Percentiles rank a stretch among this genome's conserved stretches.
Evolutionary conservation across 37 sponge, comb jelly and placozoan genomes (phyloP).

Genomic region (Amphimedon queenslandica): DNA sequence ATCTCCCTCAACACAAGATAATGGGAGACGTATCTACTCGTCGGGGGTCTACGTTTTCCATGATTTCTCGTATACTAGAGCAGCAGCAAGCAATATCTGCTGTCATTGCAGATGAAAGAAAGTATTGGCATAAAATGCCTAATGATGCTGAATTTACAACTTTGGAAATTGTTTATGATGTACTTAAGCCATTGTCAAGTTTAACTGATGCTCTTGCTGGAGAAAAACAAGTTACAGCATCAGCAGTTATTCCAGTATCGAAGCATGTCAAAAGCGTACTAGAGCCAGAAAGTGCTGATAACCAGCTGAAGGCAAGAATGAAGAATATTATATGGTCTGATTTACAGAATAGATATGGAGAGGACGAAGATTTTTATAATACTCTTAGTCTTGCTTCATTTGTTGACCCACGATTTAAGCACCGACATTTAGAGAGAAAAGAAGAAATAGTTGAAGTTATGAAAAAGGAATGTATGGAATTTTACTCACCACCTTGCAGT

Average conservation of each 20-base stretch:
- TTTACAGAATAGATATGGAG: conserved; percentile 3
- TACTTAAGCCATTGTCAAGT: conserved; percentile 31
- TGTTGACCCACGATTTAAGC: too few relatives aligned
- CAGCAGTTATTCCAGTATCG: too few relatives aligned
- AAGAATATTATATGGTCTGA: conserved; percentile 6
- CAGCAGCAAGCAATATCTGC: conserved; percentile 30
- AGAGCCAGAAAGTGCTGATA: background rate
- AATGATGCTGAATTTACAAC: conserved; percentile 25
- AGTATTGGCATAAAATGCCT: conserved; percentile 26
- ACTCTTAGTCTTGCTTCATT: too few relatives aligned
- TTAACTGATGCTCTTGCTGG: too few relatives aligned
- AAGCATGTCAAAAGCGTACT: background rate
- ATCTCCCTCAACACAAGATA: conserved; percentile 25
- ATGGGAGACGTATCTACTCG: conserved; percentile 15
- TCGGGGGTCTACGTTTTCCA: conserved; percentile 27
- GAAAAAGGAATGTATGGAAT: too few relatives aligned
- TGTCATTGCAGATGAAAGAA: conserved; percentile 29
- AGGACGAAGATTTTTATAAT: background rate
- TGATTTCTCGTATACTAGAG: conserved; percentile 26
- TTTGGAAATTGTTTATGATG: conserved; percentile 27
- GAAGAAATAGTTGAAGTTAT: too few relatives aligned
- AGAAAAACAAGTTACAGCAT: too few relatives aligned
- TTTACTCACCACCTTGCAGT: too few relatives aligned
- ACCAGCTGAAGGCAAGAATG: conserved; percentile 1
- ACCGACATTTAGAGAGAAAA: too few relatives aligned